Evolutionary conservation across 2,797 vertebrate genomes (phyloP), one percentile per base, ranked within the genome.

Genomic region (Chelidonichthys spinosus): DNA sequence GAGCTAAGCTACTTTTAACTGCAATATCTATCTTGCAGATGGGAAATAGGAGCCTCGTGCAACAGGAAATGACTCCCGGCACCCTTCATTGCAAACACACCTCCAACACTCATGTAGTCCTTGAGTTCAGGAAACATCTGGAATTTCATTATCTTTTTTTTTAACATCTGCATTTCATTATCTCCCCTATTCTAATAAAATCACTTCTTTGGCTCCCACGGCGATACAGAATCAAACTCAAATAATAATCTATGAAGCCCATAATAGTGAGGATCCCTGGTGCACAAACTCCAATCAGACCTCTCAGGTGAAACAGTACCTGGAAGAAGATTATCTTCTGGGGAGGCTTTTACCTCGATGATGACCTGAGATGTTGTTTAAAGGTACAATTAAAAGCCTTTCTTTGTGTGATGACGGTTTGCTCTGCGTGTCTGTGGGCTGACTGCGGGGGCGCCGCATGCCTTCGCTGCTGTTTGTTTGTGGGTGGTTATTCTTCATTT

Each of bases 1-100:
- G 65, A 76, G 63, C 11, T 52, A 59, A 52, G 33, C 35, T 56
- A 55, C 64, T 63, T 79, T 85, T 36, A 39, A 5, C 59, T 72
- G 66, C 74, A 72, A 69, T 69, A 52, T 79, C 56, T 17, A 11
- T 32, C 4, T 37, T 74, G 7, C 39, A 70, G 68, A 39, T 39
- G 47, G 58, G 53, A 71, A 46, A 55, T 61, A 68, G 75, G 40
- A 63, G 17, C 55, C 11, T 46, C n/a, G 6, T 47, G 35, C 40
- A 39, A 25, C 32, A 76, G 25, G 15, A 71, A 63, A 4, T 39
- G 63, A 58, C 37, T 73, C 4, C 32, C 50, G 67, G 32, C 6
- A 0, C 18, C 25, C 42, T 69, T 5, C 2, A 11, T 47, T 53
- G 40, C n/a, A 60, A 76, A 25, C 25, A 72, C 43, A 49, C 10